phyloP scores from a whole-genome alignment of 2,113 vertebrate genomes.

The Mirounga angustirostris region DNA sequence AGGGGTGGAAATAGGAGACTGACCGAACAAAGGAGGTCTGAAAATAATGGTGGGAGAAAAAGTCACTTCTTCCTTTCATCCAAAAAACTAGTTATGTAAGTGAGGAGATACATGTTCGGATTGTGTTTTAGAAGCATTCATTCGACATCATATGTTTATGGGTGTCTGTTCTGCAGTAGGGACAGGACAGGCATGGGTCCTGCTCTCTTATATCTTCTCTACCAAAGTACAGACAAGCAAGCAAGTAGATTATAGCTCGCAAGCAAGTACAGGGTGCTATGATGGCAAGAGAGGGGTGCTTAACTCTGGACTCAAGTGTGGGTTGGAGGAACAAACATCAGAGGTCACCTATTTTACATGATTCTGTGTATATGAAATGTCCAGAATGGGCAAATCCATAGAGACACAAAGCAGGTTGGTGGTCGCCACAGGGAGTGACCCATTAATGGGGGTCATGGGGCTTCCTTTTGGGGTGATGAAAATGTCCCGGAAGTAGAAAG shows the following conservation, averaged over 20 bases:
- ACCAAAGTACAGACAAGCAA: neutral
- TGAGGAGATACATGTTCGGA: neutral
- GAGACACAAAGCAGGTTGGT: neutral
- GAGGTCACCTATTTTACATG: neutral
- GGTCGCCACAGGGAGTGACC: neutral
- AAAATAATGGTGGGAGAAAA: constrained; percentile 13
- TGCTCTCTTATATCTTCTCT: neutral
- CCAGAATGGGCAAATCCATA: neutral
- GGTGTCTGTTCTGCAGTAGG: neutral
- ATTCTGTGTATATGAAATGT: neutral
- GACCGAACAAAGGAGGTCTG: neutral
- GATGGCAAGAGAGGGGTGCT: neutral
- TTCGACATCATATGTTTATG: neutral
- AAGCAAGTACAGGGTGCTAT: neutral
- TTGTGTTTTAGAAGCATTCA: neutral
- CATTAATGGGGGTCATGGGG: neutral
- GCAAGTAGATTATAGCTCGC: neutral
- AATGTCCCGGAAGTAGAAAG: constrained; percentile 31
- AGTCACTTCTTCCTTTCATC: neutral
- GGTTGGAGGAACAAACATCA: neutral
- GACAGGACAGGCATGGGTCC: neutral
- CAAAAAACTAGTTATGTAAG: neutral
- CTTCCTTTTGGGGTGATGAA: neutral
- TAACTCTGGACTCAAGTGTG: neutral
- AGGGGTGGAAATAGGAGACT: neutral